phyloP scores from a whole-genome alignment of 2,888 invertebrate species.

The Heteromurus nitidus region DNA sequence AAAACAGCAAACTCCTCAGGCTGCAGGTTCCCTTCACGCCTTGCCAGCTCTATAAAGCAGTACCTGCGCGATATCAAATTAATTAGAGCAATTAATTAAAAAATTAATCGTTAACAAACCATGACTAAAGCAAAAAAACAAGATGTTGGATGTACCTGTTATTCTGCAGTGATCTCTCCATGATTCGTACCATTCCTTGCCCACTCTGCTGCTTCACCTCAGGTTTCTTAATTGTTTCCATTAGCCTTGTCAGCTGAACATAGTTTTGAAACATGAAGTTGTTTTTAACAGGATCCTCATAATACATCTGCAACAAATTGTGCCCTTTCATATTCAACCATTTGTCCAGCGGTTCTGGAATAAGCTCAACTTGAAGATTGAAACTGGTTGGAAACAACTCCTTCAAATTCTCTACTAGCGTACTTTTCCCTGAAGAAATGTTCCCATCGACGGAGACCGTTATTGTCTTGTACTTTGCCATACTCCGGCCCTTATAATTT shows the following conservation, averaged over 20 bases:
- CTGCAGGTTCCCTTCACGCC: conserved; percentile 75
- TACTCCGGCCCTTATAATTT: no score
- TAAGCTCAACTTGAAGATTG: conserved; percentile 58
- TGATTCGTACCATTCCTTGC: conserved; percentile 74
- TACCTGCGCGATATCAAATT: conserved; percentile 72
- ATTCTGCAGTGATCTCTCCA: conserved; percentile 76
- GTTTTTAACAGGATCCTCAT: conserved; percentile 77
- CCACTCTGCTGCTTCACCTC: neutral
- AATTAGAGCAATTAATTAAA: conserved; percentile 39
- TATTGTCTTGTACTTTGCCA: conserved; percentile 33
- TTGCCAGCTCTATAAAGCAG: conserved; percentile 78
- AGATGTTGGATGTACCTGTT: conserved; percentile 73
- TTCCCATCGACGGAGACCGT: conserved; percentile 73
- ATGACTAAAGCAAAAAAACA: neutral
- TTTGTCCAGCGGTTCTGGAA: conserved; percentile 75
- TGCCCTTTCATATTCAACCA: conserved; percentile 75
- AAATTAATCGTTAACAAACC: conserved; percentile 21
- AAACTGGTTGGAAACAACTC: conserved; percentile 53
- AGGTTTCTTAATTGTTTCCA: conserved; percentile 67
- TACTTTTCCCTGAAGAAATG: conserved; percentile 71
- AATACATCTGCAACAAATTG: conserved; percentile 76
- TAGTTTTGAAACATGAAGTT: conserved; percentile 78
- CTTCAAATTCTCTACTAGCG: conserved; percentile 65
- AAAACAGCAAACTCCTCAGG: conserved; percentile 77
- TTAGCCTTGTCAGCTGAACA: conserved; percentile 78